These are phyloP conservation scores for Hemibagrus guttatus DNA, from an alignment of 2,797 vertebrate genomes.

Conservation along the genomic window DNA sequence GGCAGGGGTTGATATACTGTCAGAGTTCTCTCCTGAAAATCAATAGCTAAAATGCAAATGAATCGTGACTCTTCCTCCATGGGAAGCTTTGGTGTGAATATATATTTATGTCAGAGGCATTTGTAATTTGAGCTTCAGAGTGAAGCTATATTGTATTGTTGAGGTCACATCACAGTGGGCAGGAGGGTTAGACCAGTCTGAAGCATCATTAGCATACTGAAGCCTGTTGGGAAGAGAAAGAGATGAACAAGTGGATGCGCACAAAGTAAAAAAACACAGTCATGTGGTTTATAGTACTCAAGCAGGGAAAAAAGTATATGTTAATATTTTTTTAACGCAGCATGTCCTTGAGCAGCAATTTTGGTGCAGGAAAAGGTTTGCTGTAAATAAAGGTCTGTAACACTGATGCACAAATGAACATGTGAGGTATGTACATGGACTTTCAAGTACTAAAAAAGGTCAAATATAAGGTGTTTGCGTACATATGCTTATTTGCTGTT, in stretches of 20 bases:
- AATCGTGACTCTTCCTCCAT: constrained; percentile 52
- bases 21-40: constrained; percentile 66
- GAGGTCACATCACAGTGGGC: constrained; percentile 57
- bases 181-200: constrained; percentile 53
- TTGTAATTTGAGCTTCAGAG: constrained; percentile 67
- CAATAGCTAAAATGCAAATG: constrained; percentile 70
- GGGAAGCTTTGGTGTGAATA: constrained; percentile 57
- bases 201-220: constrained; percentile 40
- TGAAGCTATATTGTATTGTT: constrained; percentile 66
- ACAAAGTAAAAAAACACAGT: constrained; percentile 12
- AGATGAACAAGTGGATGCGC: neutral
- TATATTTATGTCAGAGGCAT: constrained; percentile 65
- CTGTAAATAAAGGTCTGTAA: neutral
- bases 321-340: neutral
- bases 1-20: constrained; percentile 63
- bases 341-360: neutral
- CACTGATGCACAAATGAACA: neutral
- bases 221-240: constrained; percentile 37
- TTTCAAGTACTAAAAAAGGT: neutral
- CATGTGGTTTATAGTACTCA: constrained; percentile 5
- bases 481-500: neutral
- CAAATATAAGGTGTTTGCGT: neutral
- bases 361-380: neutral
- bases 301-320: neutral
- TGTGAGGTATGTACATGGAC: neutral